Evolutionary conservation across 2,113 vertebrate genomes (phyloP).

Genomic region (Neoarius graeffei): DNA sequence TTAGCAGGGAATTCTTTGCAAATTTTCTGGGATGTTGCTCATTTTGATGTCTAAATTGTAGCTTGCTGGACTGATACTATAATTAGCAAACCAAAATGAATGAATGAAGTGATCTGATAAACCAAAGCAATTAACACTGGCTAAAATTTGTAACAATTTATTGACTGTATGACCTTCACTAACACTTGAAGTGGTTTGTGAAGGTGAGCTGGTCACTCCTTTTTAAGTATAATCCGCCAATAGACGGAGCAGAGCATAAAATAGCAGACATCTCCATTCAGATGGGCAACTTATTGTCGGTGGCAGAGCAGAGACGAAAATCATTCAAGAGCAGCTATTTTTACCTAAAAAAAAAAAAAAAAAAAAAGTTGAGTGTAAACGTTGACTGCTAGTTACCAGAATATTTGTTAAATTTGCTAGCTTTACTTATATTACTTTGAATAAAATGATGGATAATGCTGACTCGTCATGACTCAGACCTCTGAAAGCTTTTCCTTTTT

Average conservation of each 20-base stretch:
- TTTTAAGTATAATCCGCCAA: background rate
- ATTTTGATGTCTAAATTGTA: background rate
- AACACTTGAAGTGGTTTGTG: background rate
- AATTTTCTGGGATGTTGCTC: background rate
- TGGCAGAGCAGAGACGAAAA: background rate
- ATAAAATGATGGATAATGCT: no score
- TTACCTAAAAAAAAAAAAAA: background rate
- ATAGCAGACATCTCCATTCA: background rate
- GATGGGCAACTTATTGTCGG: background rate
- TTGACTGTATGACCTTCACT: background rate
- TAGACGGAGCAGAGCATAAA: background rate
- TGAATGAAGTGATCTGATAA: background rate
- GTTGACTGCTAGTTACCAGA: background rate
- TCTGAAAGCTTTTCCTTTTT: background rate
- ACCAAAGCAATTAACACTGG: background rate
- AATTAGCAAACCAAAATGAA: background rate
- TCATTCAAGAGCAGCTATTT: background rate
- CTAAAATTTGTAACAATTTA: background rate
- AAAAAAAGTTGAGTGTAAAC: background rate
- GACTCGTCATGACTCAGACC: background rate
- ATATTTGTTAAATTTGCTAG: background rate
- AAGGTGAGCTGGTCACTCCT: no score
- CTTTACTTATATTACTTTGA: background rate
- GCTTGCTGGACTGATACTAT: background rate
- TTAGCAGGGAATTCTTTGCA: background rate